Evolutionary conservation across 2,888 invertebrate genomes (phyloP).

Genomic region (Lithodes maja): DNA sequence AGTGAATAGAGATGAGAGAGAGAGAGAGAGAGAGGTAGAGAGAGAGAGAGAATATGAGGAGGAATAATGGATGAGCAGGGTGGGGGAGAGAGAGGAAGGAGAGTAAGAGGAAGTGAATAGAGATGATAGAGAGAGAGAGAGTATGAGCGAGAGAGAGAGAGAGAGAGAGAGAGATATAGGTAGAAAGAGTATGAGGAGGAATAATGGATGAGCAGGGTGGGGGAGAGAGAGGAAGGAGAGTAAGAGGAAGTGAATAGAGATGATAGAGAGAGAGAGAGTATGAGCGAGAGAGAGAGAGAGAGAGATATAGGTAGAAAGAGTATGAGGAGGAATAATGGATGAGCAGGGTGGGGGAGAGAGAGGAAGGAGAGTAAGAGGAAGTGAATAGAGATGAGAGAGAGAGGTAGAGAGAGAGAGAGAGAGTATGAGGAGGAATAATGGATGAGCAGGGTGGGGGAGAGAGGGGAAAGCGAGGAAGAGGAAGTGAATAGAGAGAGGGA

Average conservation of each 20-base stretch:
- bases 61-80: too few species aligned
- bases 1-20: not conserved
- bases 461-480: not conserved
- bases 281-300: not conserved
- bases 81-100: too few species aligned
- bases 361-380: not conserved
- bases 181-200: too few species aligned
- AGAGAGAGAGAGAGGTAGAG: too few species aligned
- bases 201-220: too few species aligned
- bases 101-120: too few species aligned
- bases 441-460: not conserved
- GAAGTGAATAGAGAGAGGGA: not conserved
- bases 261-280: not conserved
- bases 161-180: too few species aligned
- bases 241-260: not conserved
- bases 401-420: not conserved
- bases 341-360: not conserved
- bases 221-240: too few species aligned
- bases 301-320: not conserved
- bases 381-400: not conserved
- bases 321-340: not conserved
- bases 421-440: not conserved
- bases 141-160: too few species aligned
- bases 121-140: too few species aligned
- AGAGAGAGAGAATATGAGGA: too few species aligned